Conservation (phyloP, 2,888 invertebrate species). For the Himalopsyche anomala region DNA sequence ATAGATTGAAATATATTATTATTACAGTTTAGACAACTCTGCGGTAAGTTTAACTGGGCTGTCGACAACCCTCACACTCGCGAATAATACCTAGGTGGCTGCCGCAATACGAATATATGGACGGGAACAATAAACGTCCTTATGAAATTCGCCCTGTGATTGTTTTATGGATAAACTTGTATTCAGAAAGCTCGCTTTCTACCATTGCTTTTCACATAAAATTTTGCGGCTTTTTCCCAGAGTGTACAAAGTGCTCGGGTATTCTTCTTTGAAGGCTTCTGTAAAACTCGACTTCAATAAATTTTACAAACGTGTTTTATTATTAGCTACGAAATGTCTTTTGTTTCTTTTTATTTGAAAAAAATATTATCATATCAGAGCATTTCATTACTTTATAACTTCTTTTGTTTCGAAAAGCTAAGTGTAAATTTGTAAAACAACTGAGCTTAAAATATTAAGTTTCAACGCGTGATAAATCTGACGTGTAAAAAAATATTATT, state of each 20-base stretch:
- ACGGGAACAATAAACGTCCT: slow-evolving; percentile 48
- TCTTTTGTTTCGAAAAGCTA: too few relatives aligned
- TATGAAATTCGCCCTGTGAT: slow-evolving; percentile 41
- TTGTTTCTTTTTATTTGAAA: slow-evolving; percentile 14
- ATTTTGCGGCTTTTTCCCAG: slow-evolving; percentile 29
- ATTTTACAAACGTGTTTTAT: slow-evolving; percentile 40
- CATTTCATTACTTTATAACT: too few relatives aligned
- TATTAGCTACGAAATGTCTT: slow-evolving; percentile 16
- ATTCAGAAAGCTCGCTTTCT: slow-evolving; percentile 38
- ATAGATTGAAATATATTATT: slow-evolving; percentile 23
- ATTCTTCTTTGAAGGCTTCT: slow-evolving; percentile 15
- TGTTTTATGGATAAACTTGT: slow-evolving; percentile 47
- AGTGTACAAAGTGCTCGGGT: slow-evolving; percentile 24
- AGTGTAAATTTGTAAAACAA: too few relatives aligned
- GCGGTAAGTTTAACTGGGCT: slow-evolving; percentile 6
- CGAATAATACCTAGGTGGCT: background rate
- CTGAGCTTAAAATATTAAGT: too few relatives aligned
- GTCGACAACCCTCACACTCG: background rate
- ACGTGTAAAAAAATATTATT: too few relatives aligned
- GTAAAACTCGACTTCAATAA: slow-evolving; percentile 36
- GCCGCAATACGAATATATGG: slow-evolving; percentile 43
- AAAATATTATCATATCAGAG: background rate
- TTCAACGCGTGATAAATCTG: too few relatives aligned
- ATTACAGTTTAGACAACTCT: background rate
- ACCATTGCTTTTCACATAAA: slow-evolving; percentile 40